Conservation (phyloP, 2,888 invertebrate species). For the Osedax frankpressi region DNA sequence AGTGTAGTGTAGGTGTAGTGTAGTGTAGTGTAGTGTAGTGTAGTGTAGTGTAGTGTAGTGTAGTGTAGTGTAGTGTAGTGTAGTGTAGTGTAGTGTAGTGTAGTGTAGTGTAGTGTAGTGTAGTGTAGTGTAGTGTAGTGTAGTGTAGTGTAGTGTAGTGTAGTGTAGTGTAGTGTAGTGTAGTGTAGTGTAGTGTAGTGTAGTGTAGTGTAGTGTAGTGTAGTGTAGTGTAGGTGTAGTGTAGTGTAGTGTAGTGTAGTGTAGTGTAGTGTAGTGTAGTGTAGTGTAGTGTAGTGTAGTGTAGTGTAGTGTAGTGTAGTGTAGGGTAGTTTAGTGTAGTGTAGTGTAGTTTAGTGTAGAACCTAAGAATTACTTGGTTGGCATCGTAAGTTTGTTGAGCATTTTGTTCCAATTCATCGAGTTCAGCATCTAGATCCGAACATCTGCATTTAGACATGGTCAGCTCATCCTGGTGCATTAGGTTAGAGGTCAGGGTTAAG, state of each 20-base stretch:
- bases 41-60: constrained; percentile 24
- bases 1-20: too few species aligned
- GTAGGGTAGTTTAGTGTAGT: too few species aligned
- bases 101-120: constrained; percentile 3
- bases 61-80: constrained; percentile 18
- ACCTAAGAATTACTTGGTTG: neutral
- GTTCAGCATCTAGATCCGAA: neutral
- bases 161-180: neutral
- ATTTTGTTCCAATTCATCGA: neutral
- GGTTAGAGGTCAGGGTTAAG: neutral
- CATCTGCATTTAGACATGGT: neutral
- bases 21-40: constrained; percentile 24
- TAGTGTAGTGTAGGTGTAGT: too few species aligned
- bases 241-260: neutral
- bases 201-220: neutral
- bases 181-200: constrained; percentile 2
- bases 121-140: constrained; percentile 7
- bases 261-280: constrained; percentile 1
- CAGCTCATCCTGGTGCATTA: neutral
- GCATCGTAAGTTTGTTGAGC: neutral
- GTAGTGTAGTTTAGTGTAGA: too few species aligned
- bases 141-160: neutral
- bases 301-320: constrained; percentile 4
- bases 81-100: constrained; percentile 10
- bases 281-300: neutral